Evolutionary conservation across 1,140 invertebrate genomes (phyloP), one percentile per base, ranked within the genome.

Genomic region (Psilanteris sp.): DNA sequence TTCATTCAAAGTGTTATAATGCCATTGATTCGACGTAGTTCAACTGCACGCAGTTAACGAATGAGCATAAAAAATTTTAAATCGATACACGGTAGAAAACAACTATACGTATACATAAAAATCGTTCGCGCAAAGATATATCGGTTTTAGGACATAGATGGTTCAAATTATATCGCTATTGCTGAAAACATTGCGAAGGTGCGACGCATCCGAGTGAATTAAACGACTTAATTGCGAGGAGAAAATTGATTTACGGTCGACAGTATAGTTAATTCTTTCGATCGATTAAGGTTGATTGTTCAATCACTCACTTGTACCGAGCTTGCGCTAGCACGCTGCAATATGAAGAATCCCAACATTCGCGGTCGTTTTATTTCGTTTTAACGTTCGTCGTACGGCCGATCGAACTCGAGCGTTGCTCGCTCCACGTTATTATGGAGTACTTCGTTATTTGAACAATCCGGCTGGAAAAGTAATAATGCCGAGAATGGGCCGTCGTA

Each of bases 391-490:
- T 62, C 48, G 55, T 54, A 55, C 37, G 61, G 32, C 44, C 13
- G 62, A 72, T 77, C 68, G 74, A 71, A 64, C 10, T 18, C 29
- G 41, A 46, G 46, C 39, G 27, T 14, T 8, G 16, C 31, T 34
- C 16, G 27, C 22, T 52, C 43, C 26, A 11, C 68, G 48, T 57
- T 74, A 73, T 71, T 72, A 68, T 41, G 37, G 55, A 54, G 36
- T 67, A 64, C 72, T 73, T 76, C 67, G 62, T 79, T 79, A 76
- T 79, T 79, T 79, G 67, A 76, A 22, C 77, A 68, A 61, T 66
- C 31, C 67, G 26, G n/a, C 5, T 34, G 62, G 55, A 76, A 79
- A 79, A 68, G 71, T 70, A 76, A 68, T 70, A 67, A 68, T 55
- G 50, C 39, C 39, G 55, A 26, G 2, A 44, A 61, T 52, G 29